phyloP scores from a whole-genome alignment of 2,888 invertebrate species.

The Idaea aversata region DNA sequence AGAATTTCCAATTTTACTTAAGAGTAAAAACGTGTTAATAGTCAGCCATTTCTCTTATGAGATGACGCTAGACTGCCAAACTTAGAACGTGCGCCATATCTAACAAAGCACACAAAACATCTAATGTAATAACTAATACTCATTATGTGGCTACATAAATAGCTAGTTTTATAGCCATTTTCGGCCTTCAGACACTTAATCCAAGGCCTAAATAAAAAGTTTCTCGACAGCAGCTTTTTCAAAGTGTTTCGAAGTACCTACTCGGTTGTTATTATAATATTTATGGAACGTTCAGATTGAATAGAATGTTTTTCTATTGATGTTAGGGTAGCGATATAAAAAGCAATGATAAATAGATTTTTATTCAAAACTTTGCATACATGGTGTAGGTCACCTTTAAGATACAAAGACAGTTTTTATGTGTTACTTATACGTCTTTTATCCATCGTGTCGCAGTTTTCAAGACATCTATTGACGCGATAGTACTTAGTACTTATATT shows the following conservation, averaged over 20 bases:
- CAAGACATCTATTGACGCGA: neutral
- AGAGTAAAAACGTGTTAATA: slow-evolving; percentile 17
- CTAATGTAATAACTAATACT: slow-evolving; percentile 9
- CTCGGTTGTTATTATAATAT: neutral
- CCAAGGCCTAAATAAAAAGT: slow-evolving; percentile 16
- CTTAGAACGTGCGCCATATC: slow-evolving; percentile 2
- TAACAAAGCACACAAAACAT: slow-evolving; percentile 3
- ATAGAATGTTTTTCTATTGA: slow-evolving; percentile 5
- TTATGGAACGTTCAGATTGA: slow-evolving; percentile 13
- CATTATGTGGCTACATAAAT: slow-evolving; percentile 13
- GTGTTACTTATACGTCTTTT: neutral
- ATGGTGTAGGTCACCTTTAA: neutral
- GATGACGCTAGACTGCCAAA: slow-evolving; percentile 1
- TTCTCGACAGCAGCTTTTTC: slow-evolving; percentile 16
- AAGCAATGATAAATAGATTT: neutral
- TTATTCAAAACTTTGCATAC: neutral
- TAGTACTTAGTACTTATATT: neutral
- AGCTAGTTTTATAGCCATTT: slow-evolving; percentile 16
- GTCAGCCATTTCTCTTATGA: slow-evolving; percentile 13
- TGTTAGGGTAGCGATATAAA: neutral
- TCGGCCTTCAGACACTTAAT: slow-evolving; percentile 17
- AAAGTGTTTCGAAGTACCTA: neutral
- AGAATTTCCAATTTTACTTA: slow-evolving; percentile 11
- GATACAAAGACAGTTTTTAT: neutral
- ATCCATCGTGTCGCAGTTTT: neutral